Base-by-base conservation (phyloP, 2,113 vertebrate species). In the Irena cyanogastra region DNA sequence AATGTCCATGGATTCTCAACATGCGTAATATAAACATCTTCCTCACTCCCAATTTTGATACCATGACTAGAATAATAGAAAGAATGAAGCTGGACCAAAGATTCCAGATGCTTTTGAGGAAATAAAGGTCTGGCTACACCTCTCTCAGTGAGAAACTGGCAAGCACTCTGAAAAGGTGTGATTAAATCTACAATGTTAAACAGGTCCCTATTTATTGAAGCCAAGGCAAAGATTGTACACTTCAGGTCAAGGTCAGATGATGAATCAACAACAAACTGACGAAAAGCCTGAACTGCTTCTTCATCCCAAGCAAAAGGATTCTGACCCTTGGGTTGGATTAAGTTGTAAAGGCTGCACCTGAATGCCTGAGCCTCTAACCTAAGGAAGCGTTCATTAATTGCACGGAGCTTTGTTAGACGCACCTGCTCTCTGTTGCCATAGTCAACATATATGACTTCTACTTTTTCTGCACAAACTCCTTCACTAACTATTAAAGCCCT, bases 321-420 rank as follows among this genome's bases (percentile, higher is more conserved):
- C 10, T 85, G 92, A 47, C 97, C 97, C 6, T 87, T 92, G 5
- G 98, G 98, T 4, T 98, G 97, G 87, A 98, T 97, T 66, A 98
- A 97, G 84, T 99, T 99, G 88, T 99, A 98, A 87, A 99, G 98
- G 95, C 99, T 99, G 94, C 99, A 99, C 84, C 98, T 98, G 96
- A 99, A 99, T 49, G 99, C 99, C 96, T 99, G 99, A 65, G 98
- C 98, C 37, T 97, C 97, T 31, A 99, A 78, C 37, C 89, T 82
- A 14, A 99, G 97, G 87, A 99, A 99, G 6, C 90, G 89, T 26
- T 98, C 97, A 16, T 69, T 49, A 65, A 98, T 98, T 27, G 94
- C 97, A 63, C 98, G 98, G 39, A 99, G 95, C 74, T 98, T 97
- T 23, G 93, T 96, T 44, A 98, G 11, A 30, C 98, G 87, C 8